phyloP scores from a whole-genome alignment of 2,113 vertebrate genomes.

The Odobenus rosmarus region DNA sequence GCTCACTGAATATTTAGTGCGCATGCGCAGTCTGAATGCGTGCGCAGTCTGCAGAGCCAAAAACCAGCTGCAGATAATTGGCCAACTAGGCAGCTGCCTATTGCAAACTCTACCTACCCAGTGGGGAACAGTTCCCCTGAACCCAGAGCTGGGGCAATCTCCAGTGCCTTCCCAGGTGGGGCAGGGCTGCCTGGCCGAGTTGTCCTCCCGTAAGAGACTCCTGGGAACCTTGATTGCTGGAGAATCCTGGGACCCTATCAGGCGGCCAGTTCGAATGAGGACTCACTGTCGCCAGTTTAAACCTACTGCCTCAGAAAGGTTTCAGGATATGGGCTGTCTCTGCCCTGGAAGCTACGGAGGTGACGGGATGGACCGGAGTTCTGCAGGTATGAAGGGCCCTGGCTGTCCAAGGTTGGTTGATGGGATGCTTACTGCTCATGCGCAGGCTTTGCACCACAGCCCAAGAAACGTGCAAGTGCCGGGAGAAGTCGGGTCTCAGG shows the following conservation, averaged over 20 bases:
- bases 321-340: not conserved
- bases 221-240: not conserved
- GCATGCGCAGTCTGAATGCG: not conserved
- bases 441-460: not conserved
- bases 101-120: not conserved
- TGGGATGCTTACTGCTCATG: not conserved
- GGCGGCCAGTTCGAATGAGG: not conserved
- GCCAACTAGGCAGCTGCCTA: not conserved
- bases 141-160: not conserved
- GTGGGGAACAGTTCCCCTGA: not conserved
- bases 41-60: not conserved
- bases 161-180: not conserved
- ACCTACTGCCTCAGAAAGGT: not conserved
- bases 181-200: not conserved
- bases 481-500: not conserved
- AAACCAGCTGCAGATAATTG: not conserved
- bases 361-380: not conserved
- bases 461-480: not conserved
- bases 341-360: not conserved
- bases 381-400: not conserved
- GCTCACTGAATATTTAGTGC: not conserved
- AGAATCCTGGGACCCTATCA: not conserved
- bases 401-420: not conserved
- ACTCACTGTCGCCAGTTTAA: not conserved
- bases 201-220: not conserved